These are phyloP conservation scores for Mya arenaria DNA, from an alignment of 1,140 invertebrate genomes.

Conservation along the genomic window DNA sequence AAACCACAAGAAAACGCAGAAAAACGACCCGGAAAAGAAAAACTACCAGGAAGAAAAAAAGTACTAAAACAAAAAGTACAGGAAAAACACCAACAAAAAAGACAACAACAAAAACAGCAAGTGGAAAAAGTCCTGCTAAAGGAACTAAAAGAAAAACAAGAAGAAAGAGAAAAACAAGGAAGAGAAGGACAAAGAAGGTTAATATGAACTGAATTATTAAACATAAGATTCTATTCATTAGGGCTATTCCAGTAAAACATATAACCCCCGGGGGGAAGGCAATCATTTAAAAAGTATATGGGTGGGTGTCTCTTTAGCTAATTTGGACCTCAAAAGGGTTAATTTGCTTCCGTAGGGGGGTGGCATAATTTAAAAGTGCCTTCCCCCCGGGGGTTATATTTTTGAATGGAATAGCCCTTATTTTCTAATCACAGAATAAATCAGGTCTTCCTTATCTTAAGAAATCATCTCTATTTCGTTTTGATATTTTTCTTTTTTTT, in stretches of 20 bases:
- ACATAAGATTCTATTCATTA: neutral
- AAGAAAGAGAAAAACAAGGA: conserved; percentile 61
- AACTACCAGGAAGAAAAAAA: conserved; percentile 55
- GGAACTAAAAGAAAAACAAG: conserved; percentile 34
- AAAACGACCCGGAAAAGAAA: conserved; percentile 61
- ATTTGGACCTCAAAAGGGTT: no score
- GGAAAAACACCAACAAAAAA: conserved; percentile 68
- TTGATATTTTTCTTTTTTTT: no score
- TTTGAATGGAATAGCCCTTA: no score
- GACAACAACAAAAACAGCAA: conserved; percentile 72
- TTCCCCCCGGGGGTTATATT: no score
- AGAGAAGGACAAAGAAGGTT: conserved; percentile 61
- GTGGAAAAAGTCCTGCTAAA: conserved; percentile 61
- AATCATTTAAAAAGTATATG: no score
- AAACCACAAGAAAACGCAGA: conserved; percentile 41
- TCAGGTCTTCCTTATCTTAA: neutral
- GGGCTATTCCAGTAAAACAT: neutral
- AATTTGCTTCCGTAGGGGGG: no score
- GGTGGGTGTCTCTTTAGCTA: no score
- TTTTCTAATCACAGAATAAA: neutral
- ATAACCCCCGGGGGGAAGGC: neutral
- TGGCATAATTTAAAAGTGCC: no score
- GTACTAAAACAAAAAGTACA: conserved; percentile 47
- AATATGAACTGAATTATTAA: no score
- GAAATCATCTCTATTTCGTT: neutral